Evolutionary conservation across 2,113 vertebrate species (phyloP), one percentile per base, ranked within the genome.

Genomic region (Emydura subglobosa): DNA sequence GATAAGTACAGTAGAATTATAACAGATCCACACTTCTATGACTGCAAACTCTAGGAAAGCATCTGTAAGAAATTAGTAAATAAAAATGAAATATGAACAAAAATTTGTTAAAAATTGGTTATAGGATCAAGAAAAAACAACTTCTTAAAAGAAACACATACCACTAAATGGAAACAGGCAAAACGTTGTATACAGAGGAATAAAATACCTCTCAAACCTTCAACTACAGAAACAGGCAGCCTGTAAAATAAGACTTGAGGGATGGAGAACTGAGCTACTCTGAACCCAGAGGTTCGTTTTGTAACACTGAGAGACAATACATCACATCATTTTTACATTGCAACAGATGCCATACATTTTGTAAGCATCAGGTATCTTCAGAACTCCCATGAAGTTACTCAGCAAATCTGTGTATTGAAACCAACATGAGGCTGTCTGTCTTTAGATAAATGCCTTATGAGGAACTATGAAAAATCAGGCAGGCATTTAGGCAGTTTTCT

Each of bases 11-110:
- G 57, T 94, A 93, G 85, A 96, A 97, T 96, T 97, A 91, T 82
- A 94, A 95, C 82, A 93, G 83, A 95, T 89, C 88, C 94, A 96
- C 87, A 82, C 53, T 95, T 93, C 47, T 92, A 90, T 0, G 7
- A 95, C 83, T 93, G 91, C 96, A 95, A 97, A 95, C 83, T 95
- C 80, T 88, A 0, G 2, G 88, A 95, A 89, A 94, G 82, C 68
- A 96, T 94, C 95, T 97, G 94, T 72, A 96, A 96, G 80, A 96
- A 96, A 97, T 54, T 44, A 82, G 90, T 95, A 96, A 94, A 96
- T 94, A 93, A 96, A 92, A 91, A 91, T 42, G 22, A 80, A 94
- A 92, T 91, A 92, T 76, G 82, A 92, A 83, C 2, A 79, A 57
- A 78, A 1, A 19, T 82, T 79, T 96, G 90, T 86, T 91, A 27